phyloP scores from a whole-genome alignment of 2,888 invertebrate species.

The Hypolimnas misippus region DNA sequence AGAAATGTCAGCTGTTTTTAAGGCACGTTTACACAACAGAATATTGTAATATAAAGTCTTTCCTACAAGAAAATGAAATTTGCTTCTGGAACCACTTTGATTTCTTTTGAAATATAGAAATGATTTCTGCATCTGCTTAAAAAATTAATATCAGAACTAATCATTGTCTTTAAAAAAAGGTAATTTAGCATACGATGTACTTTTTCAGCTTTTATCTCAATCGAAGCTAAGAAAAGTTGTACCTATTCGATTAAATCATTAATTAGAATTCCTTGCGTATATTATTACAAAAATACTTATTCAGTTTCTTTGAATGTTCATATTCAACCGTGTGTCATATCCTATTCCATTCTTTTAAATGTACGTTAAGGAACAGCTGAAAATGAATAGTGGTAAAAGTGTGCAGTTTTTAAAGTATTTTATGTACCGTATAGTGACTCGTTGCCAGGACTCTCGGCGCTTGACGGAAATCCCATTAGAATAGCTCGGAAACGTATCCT shows the following conservation, averaged over 20 bases:
- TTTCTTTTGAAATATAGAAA: too few species aligned
- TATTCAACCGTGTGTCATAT: not conserved
- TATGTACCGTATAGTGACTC: slow-evolving; percentile 23
- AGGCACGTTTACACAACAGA: not conserved
- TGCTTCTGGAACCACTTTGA: too few species aligned
- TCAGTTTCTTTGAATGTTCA: too few species aligned
- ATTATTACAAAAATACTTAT: too few species aligned
- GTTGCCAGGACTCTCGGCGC: slow-evolving; percentile 34
- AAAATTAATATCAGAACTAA: too few species aligned
- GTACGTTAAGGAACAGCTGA: slow-evolving; percentile 15
- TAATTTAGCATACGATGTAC: too few species aligned
- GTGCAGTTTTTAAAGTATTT: slow-evolving; percentile 24
- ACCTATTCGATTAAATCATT: too few species aligned
- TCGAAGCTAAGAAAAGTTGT: too few species aligned
- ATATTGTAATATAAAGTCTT: not conserved
- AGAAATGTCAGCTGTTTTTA: slow-evolving; percentile 7
- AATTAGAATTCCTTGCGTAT: too few species aligned
- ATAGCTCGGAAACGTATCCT: slow-evolving; percentile 39
- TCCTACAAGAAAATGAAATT: not conserved
- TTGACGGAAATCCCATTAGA: slow-evolving; percentile 42
- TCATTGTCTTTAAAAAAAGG: too few species aligned
- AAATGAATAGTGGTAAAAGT: slow-evolving; percentile 17
- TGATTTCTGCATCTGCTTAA: too few species aligned
- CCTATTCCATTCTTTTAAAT: slow-evolving; percentile 19
- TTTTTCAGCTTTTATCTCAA: too few species aligned